Conservation (phyloP, 1,140 invertebrate genomes). For the Danaus plexippus region DNA sequence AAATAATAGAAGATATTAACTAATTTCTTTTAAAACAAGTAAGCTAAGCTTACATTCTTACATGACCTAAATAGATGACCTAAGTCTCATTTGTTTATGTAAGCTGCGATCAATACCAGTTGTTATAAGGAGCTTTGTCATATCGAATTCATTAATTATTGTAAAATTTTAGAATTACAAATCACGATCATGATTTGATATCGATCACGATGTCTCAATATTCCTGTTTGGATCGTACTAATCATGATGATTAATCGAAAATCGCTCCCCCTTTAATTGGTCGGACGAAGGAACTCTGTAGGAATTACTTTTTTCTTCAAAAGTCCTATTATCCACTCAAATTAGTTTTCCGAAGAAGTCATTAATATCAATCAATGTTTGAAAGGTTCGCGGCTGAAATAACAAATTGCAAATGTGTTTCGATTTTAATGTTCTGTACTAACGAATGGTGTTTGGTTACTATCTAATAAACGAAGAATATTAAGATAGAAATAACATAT, state of each 20-base stretch:
- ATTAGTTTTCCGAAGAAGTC: constrained; percentile 31
- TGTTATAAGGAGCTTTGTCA: no score
- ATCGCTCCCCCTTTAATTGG: constrained; percentile 26
- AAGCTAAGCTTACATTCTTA: no score
- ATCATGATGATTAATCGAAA: constrained; percentile 29
- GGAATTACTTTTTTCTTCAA: constrained; percentile 27
- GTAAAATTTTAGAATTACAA: constrained; percentile 14
- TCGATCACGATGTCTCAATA: constrained; percentile 27
- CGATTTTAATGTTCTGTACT: constrained; percentile 7
- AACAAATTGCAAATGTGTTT: constrained; percentile 25
- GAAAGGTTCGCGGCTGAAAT: constrained; percentile 30
- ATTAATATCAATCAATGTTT: constrained; percentile 40
- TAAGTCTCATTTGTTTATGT: no score
- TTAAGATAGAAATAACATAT: not conserved
- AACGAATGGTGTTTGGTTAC: constrained; percentile 5
- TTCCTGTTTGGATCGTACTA: constrained; percentile 18
- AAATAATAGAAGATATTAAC: no score
- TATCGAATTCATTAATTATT: constrained; percentile 10
- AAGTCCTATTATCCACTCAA: constrained; percentile 31
- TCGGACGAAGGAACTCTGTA: constrained; percentile 16
- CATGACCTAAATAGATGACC: no score
- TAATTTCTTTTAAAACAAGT: no score
- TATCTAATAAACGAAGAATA: constrained; percentile 6
- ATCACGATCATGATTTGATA: constrained; percentile 21
- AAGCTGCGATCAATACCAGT: no score